Percentiles rank a stretch among this genome's conserved stretches.
These are phyloP conservation scores for Proteles cristata DNA, from an alignment of 2,113 vertebrate species.

Conservation along the genomic window DNA sequence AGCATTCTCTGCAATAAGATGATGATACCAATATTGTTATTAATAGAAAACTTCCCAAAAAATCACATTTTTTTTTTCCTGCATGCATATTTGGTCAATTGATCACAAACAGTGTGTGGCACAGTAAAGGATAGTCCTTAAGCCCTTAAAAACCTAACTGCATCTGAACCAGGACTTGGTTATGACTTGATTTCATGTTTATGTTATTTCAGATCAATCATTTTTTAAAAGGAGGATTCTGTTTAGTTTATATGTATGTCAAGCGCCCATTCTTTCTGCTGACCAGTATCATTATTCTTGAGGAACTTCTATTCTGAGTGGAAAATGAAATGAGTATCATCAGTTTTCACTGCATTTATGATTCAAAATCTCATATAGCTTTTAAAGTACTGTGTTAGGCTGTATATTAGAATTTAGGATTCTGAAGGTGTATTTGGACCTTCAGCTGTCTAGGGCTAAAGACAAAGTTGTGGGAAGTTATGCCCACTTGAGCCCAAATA, in stretches of 20 bases:
- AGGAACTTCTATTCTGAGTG: background rate
- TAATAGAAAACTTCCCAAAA: conserved; percentile 10
- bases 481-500: background rate
- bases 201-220: background rate
- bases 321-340: conserved; percentile 8
- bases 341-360: background rate
- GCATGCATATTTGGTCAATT: background rate
- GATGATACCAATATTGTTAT: background rate
- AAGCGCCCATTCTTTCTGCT: background rate
- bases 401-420: background rate
- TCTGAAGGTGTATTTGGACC: background rate
- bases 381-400: background rate
- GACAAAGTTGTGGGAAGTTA: background rate
- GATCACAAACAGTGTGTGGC: background rate
- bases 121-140: background rate
- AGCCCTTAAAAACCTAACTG: background rate
- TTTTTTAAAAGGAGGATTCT: background rate
- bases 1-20: background rate
- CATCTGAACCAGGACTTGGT: background rate
- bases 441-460: background rate
- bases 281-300: background rate
- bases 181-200: background rate
- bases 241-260: background rate
- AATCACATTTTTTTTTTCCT: background rate
- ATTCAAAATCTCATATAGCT: background rate